A percentile compares a stretch with the other conserved stretches of the same genome.
These are phyloP conservation scores for Cardiocondyla obscurior DNA, from an alignment of 1,140 invertebrate species.

Conservation along the genomic window DNA sequence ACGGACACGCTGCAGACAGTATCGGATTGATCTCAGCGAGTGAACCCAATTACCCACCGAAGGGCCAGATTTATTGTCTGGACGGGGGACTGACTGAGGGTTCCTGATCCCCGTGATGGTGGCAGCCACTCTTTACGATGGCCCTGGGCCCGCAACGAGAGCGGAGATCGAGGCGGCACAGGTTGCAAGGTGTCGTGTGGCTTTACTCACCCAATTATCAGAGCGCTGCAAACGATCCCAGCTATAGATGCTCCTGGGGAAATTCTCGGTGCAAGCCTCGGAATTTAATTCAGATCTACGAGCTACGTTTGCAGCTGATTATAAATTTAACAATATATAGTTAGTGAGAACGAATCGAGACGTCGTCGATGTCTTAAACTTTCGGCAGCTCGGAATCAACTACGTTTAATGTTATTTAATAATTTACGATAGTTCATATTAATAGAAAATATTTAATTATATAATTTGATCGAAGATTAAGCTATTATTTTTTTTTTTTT, in stretches of 20 bases:
- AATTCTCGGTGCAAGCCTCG: slow-evolving; percentile 8
- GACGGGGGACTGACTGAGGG: slow-evolving; percentile 76
- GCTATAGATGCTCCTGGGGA: slow-evolving; percentile 38
- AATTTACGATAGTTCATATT: not conserved
- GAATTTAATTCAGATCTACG: slow-evolving; percentile 1
- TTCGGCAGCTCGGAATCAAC: not conserved
- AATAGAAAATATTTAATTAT: not conserved
- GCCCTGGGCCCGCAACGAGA: slow-evolving; percentile 55
- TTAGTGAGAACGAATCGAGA: slow-evolving; percentile 72
- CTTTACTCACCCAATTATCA: slow-evolving; percentile 82
- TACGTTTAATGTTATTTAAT: not conserved
- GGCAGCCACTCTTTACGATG: slow-evolving; percentile 78
- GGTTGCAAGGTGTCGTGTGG: slow-evolving; percentile 72
- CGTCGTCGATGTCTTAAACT: not conserved
- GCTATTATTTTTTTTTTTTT: not conserved
- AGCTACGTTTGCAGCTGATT: slow-evolving; percentile 64
- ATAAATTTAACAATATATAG: slow-evolving; percentile 83
- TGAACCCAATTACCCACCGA: slow-evolving; percentile 84
- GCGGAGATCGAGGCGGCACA: slow-evolving; percentile 27
- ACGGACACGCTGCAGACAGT: slow-evolving; percentile 82
- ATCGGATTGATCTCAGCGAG: slow-evolving; percentile 83
- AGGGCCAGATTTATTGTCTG: slow-evolving; percentile 83
- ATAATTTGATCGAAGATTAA: not conserved
- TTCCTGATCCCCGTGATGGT: slow-evolving; percentile 76
- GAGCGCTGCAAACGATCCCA: slow-evolving; percentile 70